Conservation (phyloP, 2,888 invertebrate genomes). For the Peribatodes rhomboidaria region DNA sequence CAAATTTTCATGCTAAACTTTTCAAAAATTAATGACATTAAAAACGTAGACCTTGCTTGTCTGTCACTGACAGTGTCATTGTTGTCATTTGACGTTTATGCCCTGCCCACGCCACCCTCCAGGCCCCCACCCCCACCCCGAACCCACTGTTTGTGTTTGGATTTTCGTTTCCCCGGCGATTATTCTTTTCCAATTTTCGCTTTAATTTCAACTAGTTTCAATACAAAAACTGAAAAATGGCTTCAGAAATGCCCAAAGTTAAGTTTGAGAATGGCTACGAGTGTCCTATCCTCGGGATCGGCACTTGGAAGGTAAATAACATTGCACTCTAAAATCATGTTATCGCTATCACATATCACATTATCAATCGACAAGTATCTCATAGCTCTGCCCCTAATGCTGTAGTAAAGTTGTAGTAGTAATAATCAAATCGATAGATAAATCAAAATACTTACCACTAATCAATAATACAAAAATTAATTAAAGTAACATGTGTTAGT, state of each 20-base stretch:
- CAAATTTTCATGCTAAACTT: too few relatives aligned
- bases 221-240: slow-evolving; percentile 57
- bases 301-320: slow-evolving; percentile 90
- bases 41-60: too few relatives aligned
- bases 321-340: neutral
- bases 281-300: slow-evolving; percentile 91
- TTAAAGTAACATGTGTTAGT: too few relatives aligned
- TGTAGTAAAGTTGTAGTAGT: neutral
- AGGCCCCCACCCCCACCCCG: too few relatives aligned
- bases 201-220: neutral
- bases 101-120: too few relatives aligned
- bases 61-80: too few relatives aligned
- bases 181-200: neutral
- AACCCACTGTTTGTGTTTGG: neutral
- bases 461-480: too few relatives aligned
- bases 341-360: neutral
- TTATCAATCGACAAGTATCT: neutral
- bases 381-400: neutral
- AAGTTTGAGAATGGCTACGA: slow-evolving; percentile 88
- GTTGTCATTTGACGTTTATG: too few relatives aligned
- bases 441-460: too few relatives aligned
- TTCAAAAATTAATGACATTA: too few relatives aligned
- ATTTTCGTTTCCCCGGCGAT: neutral
- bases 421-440: neutral
- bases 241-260: slow-evolving; percentile 79